Conservation (phyloP, 2,113 vertebrate genomes). For the Cyanoderma ruficeps region DNA sequence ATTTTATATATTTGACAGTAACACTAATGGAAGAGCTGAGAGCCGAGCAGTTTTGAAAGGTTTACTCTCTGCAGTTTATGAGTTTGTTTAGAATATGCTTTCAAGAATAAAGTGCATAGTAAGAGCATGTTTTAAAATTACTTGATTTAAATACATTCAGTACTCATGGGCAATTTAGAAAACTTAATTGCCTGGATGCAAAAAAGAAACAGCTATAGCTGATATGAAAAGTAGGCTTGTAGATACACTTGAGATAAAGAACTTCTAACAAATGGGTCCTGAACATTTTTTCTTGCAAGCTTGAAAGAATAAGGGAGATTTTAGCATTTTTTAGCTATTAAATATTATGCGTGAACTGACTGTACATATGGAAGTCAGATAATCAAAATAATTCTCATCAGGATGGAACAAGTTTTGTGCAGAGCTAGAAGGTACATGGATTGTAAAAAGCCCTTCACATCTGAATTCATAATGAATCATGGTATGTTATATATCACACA, state of each 20-base stretch:
- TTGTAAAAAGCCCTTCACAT: not conserved
- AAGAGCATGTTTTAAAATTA: not conserved
- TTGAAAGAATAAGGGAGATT: not conserved
- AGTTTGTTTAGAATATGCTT: conserved; percentile 25
- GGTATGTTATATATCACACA: not conserved
- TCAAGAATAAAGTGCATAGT: not conserved
- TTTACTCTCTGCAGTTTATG: conserved; percentile 7
- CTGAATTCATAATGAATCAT: not conserved
- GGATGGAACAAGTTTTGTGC: not conserved
- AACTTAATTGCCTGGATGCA: not conserved
- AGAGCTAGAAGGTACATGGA: not conserved
- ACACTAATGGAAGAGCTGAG: conserved; percentile 27
- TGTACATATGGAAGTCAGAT: not conserved
- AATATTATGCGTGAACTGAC: not conserved
- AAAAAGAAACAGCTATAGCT: not conserved
- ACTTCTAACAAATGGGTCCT: not conserved
- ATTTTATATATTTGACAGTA: conserved; percentile 42
- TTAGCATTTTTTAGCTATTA: not conserved
- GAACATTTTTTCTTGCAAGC: not conserved
- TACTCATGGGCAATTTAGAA: not conserved
- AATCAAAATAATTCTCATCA: not conserved
- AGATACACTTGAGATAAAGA: not conserved
- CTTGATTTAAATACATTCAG: not conserved
- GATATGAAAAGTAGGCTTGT: not conserved
- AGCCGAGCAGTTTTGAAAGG: conserved; percentile 1